A percentile compares a stretch with the other conserved stretches of the same genome.
phyloP scores from a whole-genome alignment of 1,140 invertebrate genomes.

The Drosophila elegans region DNA sequence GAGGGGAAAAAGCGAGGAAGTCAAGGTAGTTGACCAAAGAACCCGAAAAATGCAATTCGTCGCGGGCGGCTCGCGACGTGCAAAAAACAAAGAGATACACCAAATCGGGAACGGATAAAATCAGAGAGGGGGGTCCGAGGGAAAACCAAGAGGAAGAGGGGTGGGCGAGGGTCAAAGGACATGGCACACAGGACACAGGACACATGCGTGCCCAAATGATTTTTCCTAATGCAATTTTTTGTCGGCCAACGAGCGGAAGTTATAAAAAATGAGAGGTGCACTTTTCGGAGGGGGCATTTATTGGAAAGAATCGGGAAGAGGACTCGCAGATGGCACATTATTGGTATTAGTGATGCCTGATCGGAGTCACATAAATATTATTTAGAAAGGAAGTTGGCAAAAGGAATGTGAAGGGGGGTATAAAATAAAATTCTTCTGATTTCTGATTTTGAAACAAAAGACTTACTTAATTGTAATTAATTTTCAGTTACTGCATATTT shows the following conservation, averaged over 20 bases:
- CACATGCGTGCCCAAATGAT: conserved; percentile 58
- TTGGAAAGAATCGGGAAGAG: not conserved
- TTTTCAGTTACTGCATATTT: no score
- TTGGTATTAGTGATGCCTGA: conserved; percentile 36
- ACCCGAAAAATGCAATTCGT: conserved; percentile 37
- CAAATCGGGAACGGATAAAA: conserved; percentile 10
- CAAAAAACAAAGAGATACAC: conserved; percentile 65
- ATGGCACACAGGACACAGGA: conserved; percentile 24
- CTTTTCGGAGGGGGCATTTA: not conserved
- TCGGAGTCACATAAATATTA: conserved; percentile 28
- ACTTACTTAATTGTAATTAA: no score
- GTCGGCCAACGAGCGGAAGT: conserved; percentile 41
- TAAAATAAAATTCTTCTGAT: not conserved
- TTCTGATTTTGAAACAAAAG: no score
- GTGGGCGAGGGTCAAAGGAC: conserved; percentile 5
- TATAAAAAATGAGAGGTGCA: conserved; percentile 42
- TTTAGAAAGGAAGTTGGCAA: not conserved
- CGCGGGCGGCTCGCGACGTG: conserved; percentile 67
- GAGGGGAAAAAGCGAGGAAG: conserved; percentile 3
- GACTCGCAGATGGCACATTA: conserved; percentile 40
- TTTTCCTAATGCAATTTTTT: conserved; percentile 55
- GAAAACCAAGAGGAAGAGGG: not conserved
- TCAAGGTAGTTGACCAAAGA: conserved; percentile 8
- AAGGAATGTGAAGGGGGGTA: no score
- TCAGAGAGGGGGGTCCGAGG: conserved; percentile 4